These are phyloP conservation scores for Sweltsa coloradensis DNA, from an alignment of 1,140 invertebrate genomes.

Conservation along the genomic window DNA sequence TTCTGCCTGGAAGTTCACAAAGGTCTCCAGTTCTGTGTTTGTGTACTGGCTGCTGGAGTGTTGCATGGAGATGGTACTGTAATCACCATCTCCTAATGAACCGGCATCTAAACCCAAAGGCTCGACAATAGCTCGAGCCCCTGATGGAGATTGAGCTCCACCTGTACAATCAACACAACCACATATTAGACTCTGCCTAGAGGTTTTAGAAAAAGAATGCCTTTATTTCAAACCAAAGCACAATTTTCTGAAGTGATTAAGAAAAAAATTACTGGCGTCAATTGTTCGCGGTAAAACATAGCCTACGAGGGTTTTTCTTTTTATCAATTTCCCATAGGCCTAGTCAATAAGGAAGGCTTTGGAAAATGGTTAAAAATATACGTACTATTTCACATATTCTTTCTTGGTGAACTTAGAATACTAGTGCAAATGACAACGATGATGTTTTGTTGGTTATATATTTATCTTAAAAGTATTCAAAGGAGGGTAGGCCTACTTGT, in stretches of 20 bases:
- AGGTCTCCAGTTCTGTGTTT: constrained; percentile 10
- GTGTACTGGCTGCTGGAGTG: constrained; percentile 15
- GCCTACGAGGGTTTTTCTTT: background rate
- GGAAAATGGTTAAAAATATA: no score
- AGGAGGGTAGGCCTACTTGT: no score
- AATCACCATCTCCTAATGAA: constrained; percentile 26
- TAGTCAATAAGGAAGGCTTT: background rate
- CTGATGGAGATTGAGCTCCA: constrained; percentile 10
- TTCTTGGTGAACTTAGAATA: no score
- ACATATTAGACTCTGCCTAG: background rate
- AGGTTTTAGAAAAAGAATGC: no score
- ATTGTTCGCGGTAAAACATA: no score
- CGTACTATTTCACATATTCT: no score
- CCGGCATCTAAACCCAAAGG: constrained; percentile 24
- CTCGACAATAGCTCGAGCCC: constrained; percentile 27
- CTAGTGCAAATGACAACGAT: no score
- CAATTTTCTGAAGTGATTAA: no score
- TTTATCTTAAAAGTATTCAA: no score
- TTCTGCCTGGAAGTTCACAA: constrained; percentile 12
- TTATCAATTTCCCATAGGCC: background rate
- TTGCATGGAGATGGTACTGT: constrained; percentile 25
- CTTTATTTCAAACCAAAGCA: no score
- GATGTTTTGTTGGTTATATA: no score
- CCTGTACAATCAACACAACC: constrained; percentile 5
- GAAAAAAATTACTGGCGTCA: no score